Base-by-base conservation (phyloP, 1,140 invertebrate genomes). In the Pseudomyrmex sp. region DNA sequence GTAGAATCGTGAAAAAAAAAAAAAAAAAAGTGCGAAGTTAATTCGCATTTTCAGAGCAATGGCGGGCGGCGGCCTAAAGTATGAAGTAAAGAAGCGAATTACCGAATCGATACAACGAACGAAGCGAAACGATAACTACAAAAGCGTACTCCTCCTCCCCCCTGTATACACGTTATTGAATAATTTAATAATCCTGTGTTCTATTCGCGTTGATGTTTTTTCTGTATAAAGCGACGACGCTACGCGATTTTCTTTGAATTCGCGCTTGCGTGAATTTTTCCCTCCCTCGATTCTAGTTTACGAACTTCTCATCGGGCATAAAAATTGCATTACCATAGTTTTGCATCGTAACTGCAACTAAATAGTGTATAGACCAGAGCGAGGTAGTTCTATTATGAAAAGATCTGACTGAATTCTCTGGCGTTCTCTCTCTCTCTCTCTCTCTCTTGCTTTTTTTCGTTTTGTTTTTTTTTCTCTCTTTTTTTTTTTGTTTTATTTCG, bases 11-110 rank as follows among this genome's bases (percentile, higher is more conserved):
- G 69, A 79, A 79, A 76, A 79, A 79, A 52, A 18, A 18, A 18
- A 18, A 18, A 18, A 44, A 69, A 59, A 35, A 7, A 35, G 75
- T 50, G 75, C 20, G 20, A 59, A 70, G 65, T 79, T 79, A 79
- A 79, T 79, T 79, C 76, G 44, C 54, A 70, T 79, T 79, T 79
- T 79, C 54, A 79, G 65, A 7, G 3, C 35, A 79, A 59, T 54
- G 69, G 48, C 52, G 44, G 70, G 61, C 7, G 69, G 48, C 52
- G 44, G 59, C 23, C 12, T 26, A 20, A n/a, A 66, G 76, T 70
- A 70, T 79, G 65, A 70, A 79, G 59, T 70, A 70, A 70, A 59
- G 65, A 15, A 69, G 10, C 18, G 52, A 58, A 13, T 15, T 52
- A 20, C 20, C 12, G 56, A 15, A 2, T 12, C 20, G 12, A 50